A percentile compares a stretch with the other conserved stretches of the same genome.
Evolutionary conservation across 2,797 vertebrate genomes (phyloP).

Genomic region (Labeo calbasu): DNA sequence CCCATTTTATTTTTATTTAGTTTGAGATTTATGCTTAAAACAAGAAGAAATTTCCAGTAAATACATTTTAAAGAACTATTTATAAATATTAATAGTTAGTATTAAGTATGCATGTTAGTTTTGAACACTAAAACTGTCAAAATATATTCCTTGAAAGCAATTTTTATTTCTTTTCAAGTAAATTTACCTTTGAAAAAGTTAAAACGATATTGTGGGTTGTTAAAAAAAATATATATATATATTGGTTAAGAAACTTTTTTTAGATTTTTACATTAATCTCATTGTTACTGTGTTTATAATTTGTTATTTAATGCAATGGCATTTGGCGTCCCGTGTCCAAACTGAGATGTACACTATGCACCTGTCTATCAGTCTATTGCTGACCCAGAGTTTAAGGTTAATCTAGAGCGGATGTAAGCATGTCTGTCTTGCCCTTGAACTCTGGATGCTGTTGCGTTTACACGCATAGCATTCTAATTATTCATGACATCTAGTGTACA

Average conservation of each 20-base stretch:
- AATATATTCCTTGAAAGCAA: neutral
- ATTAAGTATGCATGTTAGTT: neutral
- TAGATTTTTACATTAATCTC: no score
- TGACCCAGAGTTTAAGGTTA: constrained; percentile 33
- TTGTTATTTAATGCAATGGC: neutral
- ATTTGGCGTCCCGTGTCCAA: neutral
- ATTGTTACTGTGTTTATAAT: neutral
- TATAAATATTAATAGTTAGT: no score
- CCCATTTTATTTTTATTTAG: neutral
- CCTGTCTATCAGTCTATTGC: neutral
- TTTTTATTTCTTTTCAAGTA: neutral
- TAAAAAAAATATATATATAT: no score
- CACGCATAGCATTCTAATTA: neutral
- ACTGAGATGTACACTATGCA: neutral
- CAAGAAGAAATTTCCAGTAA: neutral
- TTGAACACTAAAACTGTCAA: neutral
- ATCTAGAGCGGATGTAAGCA: constrained; percentile 24
- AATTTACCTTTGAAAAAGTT: neutral
- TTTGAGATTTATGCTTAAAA: neutral
- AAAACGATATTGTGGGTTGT: neutral
- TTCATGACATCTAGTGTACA: neutral
- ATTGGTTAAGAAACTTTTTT: no score
- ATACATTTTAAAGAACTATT: neutral
- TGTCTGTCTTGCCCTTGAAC: constrained; percentile 32
- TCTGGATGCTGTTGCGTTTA: neutral